A percentile compares a stretch with the other conserved stretches of the same genome.
Evolutionary conservation across 2,888 invertebrate genomes (phyloP).

Genomic region (Bembecia ichneumoniformis): DNA sequence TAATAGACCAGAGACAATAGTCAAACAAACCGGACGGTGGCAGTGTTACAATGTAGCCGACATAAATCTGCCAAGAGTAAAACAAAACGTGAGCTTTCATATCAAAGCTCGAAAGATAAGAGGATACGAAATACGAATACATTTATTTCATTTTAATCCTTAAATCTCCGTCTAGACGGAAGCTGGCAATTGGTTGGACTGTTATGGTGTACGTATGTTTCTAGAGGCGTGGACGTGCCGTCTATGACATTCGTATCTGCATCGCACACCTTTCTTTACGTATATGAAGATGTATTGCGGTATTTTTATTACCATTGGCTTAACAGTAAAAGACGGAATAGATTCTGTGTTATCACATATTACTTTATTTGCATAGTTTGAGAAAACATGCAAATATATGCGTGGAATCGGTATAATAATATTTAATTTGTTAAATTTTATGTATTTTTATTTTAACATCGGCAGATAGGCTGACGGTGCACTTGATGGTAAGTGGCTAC

Average conservation of each 20-base stretch:
- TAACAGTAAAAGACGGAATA: too few relatives aligned
- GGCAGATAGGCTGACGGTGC: too few relatives aligned
- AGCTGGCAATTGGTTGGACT: constrained; percentile 32
- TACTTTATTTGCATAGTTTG: too few relatives aligned
- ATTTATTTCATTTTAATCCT: constrained; percentile 34
- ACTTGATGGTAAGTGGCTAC: too few relatives aligned
- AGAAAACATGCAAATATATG: too few relatives aligned
- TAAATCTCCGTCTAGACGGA: constrained; percentile 68
- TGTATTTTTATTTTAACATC: too few relatives aligned
- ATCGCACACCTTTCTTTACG: constrained; percentile 39
- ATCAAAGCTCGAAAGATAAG: constrained; percentile 46
- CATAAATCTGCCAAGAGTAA: constrained; percentile 33
- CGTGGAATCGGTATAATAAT: too few relatives aligned
- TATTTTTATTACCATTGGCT: too few relatives aligned
- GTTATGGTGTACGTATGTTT: constrained; percentile 11
- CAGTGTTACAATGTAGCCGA: constrained; percentile 16
- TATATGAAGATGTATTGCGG: constrained; percentile 37
- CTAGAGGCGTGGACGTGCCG: background rate
- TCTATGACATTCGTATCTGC: constrained; percentile 28
- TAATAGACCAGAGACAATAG: too few relatives aligned
- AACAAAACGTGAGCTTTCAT: constrained; percentile 43
- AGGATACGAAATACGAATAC: constrained; percentile 39
- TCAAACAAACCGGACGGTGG: too few relatives aligned
- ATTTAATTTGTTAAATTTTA: too few relatives aligned
- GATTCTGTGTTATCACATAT: too few relatives aligned